phyloP scores from a whole-genome alignment of 2,113 vertebrate genomes.

The Phaethornis superciliosus region DNA sequence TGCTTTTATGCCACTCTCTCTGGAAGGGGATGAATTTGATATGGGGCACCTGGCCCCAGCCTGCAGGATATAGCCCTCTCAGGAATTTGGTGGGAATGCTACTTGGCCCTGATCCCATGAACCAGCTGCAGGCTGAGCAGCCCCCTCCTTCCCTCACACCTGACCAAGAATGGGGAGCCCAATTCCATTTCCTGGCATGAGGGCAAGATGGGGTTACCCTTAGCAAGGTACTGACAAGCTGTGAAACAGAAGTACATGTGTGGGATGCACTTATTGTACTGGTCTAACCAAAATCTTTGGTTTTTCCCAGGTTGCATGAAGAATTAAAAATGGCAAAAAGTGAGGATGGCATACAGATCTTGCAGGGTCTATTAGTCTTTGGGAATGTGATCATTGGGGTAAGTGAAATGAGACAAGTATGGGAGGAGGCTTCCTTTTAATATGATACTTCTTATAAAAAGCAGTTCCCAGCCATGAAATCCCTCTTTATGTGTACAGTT shows the following conservation, averaged over 20 bases:
- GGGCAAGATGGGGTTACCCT: background rate
- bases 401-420: constrained; percentile 52
- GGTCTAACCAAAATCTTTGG: background rate
- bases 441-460: background rate
- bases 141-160: background rate
- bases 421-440: background rate
- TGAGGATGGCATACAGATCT: constrained; percentile 58
- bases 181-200: background rate
- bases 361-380: constrained; percentile 79
- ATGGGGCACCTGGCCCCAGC: background rate
- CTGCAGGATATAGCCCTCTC: background rate
- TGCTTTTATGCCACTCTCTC: background rate
- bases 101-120: background rate
- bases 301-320: constrained; percentile 35
- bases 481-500: background rate
- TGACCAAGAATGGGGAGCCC: background rate
- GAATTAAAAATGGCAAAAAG: constrained; percentile 75
- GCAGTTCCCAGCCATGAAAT: background rate
- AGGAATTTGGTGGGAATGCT: constrained; percentile 19
- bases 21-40: background rate
- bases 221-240: background rate
- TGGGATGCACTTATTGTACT: background rate
- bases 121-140: background rate
- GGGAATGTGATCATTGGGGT: constrained; percentile 81
- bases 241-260: fast-evolving